Evolutionary conservation across 2,888 invertebrate genomes (phyloP), one percentile per base, ranked within the genome.

Genomic region (Keiferia lycopersicella): DNA sequence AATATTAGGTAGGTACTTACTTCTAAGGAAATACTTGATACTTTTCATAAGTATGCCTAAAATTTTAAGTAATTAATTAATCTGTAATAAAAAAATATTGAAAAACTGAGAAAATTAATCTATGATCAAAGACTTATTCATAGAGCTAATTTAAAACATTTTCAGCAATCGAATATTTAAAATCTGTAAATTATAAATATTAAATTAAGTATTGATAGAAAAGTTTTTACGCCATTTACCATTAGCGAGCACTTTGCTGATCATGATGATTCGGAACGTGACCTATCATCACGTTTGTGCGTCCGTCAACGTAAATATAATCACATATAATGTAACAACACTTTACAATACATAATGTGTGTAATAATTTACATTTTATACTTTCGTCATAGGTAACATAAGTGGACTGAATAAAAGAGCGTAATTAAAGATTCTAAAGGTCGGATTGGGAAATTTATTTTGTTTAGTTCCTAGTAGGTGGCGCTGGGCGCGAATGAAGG

Each of bases 271-370:
- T n/a, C 34, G 34, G 26, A 34, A 16, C 34, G 56, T 56, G 56
- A 56, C 56, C 30, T 56, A 56, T 34, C 56, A 56, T 56, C 56
- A 56, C 56, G 56, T 56, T 34, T 34, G 4, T 7, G 34, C 56
- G 10, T 56, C 30, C 30, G 26, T 8, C 56, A 26, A 56, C 26
- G 63, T 59, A 62, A 64, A 56, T 34, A 22, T 53, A 56, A 50
- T 16, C 53, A 62, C 63, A 56, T 34, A 22, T 53, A 56, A 50
- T 16, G 26, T 56, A 56, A 34, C 65, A 59, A 60, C 66, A 71
- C 68, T 68, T 69, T 3, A 22, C 51, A 53, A 70, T 3, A 22
- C 51, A 53, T 53, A 26, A 53, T 26, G 51, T 53, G 22, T 53
- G 51, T 53, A 53, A 53, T 26, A 26, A 26, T 26, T 26, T 26